These are phyloP conservation scores for Phaetusa simplex DNA, from an alignment of 2,113 vertebrate species.

Conservation along the genomic window DNA sequence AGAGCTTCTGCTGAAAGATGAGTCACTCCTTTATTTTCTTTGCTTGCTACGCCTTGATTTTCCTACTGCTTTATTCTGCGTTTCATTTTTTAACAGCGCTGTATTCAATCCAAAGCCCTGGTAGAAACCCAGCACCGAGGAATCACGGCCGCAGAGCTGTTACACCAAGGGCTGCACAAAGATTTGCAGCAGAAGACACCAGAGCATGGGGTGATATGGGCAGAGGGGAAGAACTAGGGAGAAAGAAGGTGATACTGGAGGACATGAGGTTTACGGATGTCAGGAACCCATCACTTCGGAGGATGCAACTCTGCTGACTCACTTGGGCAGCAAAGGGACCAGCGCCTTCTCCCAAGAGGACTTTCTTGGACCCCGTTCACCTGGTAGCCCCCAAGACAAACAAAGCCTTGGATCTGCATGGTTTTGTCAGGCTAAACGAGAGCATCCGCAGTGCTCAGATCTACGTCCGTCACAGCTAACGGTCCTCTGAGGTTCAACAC, in stretches of 20 bases:
- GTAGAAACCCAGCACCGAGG: not conserved
- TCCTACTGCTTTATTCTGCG: not conserved
- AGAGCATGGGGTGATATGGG: no score
- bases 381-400: not conserved
- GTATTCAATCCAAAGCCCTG: not conserved
- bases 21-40: not conserved
- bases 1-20: not conserved
- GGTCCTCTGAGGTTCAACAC: not conserved
- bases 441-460: not conserved
- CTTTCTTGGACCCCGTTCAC: not conserved
- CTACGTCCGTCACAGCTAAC: no score
- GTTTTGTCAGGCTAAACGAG: not conserved
- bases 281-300: not conserved
- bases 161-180: not conserved
- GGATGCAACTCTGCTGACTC: not conserved
- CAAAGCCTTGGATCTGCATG: rapidly evolving
- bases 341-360: not conserved
- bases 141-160: not conserved
- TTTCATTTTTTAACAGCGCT: not conserved
- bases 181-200: not conserved
- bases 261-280: not conserved
- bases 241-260: not conserved
- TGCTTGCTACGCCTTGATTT: not conserved
- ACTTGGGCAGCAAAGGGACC: not conserved
- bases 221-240: not conserved